These are phyloP conservation scores for Etheostoma nigrum DNA, from an alignment of 2,797 vertebrate genomes.

Conservation along the genomic window DNA sequence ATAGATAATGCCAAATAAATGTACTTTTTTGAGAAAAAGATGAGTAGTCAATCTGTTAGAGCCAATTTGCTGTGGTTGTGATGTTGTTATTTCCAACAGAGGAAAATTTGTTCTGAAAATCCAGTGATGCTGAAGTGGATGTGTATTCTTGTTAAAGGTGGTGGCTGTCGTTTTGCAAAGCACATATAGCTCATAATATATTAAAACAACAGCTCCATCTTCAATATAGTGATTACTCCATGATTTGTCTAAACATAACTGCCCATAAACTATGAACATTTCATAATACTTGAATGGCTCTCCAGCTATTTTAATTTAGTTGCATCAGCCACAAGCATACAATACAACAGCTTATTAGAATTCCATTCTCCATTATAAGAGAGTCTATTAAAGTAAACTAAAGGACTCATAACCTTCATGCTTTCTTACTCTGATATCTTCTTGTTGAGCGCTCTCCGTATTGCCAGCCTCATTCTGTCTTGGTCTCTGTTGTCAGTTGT, in stretches of 20 bases:
- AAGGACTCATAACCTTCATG: conserved; percentile 73
- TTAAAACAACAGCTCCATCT: conserved; percentile 41
- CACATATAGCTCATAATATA: conserved; percentile 31
- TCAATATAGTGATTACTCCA: conserved; percentile 50
- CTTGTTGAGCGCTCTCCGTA: conserved; percentile 41
- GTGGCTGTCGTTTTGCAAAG: background rate
- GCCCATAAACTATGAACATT: conserved; percentile 67
- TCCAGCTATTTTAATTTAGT: conserved; percentile 66
- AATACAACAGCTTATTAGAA: conserved; percentile 53
- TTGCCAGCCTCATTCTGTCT: conserved; percentile 57
- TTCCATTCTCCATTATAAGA: conserved; percentile 55
- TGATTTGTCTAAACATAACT: conserved; percentile 47
- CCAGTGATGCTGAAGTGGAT: background rate
- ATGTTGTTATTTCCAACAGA: conserved; percentile 10
- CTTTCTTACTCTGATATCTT: conserved; percentile 53
- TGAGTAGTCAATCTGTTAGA: conserved; percentile 5
- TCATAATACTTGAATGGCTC: conserved; percentile 68
- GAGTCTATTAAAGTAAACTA: conserved; percentile 74
- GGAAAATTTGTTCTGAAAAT: conserved; percentile 11
- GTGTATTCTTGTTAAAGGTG: background rate
- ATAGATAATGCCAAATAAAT: conserved; percentile 28
- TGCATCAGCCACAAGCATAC: conserved; percentile 47
- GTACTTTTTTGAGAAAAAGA: background rate
- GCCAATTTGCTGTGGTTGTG: conserved; percentile 10
- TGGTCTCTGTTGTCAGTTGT: conserved; percentile 56